phyloP scores from a whole-genome alignment of 1,140 invertebrate genomes.

The Bathynomus jamesi region DNA sequence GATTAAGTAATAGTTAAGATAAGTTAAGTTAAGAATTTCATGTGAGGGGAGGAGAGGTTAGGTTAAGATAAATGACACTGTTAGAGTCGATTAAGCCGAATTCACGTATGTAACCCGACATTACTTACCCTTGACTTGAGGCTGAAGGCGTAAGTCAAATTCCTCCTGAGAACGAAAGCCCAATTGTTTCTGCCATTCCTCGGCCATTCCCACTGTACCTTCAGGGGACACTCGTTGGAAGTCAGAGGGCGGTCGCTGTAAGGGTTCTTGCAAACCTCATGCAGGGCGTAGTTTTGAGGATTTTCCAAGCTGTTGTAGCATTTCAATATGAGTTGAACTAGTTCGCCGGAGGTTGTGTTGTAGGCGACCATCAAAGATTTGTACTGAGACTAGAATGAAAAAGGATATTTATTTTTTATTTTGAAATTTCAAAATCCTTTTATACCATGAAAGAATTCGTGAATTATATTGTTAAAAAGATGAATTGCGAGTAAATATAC shows the following conservation, averaged over 20 bases:
- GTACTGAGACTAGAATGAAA: conserved; percentile 65
- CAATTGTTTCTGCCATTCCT: background rate
- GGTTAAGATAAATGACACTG: no score
- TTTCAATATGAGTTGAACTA: conserved; percentile 72
- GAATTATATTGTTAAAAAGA: no score
- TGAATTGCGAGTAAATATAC: no score
- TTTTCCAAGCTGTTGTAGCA: conserved; percentile 53
- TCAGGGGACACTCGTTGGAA: background rate
- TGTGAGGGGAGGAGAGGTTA: no score
- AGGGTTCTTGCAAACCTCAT: conserved; percentile 25
- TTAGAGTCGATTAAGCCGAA: no score
- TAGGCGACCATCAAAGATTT: conserved; percentile 84
- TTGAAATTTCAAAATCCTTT: no score
- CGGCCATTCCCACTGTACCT: background rate
- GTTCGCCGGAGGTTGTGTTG: conserved; percentile 77
- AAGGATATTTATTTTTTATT: conserved; percentile 7
- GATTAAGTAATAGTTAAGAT: no score
- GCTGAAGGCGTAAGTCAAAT: background rate
- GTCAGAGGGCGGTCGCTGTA: conserved; percentile 11
- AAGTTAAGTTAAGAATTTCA: no score
- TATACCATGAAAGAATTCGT: no score
- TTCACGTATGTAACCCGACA: no score
- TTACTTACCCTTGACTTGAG: background rate
- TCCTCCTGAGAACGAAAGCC: background rate
- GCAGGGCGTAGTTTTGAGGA: conserved; percentile 20